Conservation (phyloP, 2,113 vertebrate species). For the Dicerorhinus sumatrensis region DNA sequence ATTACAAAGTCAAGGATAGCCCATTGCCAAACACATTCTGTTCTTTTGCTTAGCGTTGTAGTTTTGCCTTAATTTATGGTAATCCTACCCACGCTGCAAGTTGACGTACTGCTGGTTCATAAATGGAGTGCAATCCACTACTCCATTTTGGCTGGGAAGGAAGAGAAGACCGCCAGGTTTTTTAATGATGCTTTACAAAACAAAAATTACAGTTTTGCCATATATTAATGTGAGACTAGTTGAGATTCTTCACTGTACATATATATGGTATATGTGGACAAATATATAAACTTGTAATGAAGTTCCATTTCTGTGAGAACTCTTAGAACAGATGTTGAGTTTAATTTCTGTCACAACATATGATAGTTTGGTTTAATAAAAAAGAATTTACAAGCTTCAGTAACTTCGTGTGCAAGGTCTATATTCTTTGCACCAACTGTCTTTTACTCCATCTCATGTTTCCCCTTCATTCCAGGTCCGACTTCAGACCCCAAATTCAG, state of each 20-base stretch:
- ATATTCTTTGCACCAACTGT: neutral
- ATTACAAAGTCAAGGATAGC: constrained; percentile 78
- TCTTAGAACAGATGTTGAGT: constrained; percentile 62
- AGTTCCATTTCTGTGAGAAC: constrained; percentile 6
- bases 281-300: constrained; percentile 31
- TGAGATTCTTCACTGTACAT: neutral
- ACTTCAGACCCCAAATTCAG: neutral
- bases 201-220: constrained; percentile 47
- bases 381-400: neutral
- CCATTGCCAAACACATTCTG: constrained; percentile 76
- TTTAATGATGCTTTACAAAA: constrained; percentile 39
- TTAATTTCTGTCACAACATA: constrained; percentile 52
- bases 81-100: constrained; percentile 69
- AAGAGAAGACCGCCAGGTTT: constrained; percentile 51
- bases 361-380: constrained; percentile 42
- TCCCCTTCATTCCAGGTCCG: neutral
- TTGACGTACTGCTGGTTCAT: constrained; percentile 57
- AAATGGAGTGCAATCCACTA: constrained; percentile 70
- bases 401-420: neutral
- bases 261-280: neutral
- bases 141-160: constrained; percentile 59
- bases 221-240: constrained; percentile 62
- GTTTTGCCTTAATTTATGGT: constrained; percentile 81
- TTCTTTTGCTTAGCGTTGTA: constrained; percentile 74
- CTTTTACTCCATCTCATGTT: neutral